Conservation (phyloP, 2,113 vertebrate species). For the Peromyscus polionotus region DNA sequence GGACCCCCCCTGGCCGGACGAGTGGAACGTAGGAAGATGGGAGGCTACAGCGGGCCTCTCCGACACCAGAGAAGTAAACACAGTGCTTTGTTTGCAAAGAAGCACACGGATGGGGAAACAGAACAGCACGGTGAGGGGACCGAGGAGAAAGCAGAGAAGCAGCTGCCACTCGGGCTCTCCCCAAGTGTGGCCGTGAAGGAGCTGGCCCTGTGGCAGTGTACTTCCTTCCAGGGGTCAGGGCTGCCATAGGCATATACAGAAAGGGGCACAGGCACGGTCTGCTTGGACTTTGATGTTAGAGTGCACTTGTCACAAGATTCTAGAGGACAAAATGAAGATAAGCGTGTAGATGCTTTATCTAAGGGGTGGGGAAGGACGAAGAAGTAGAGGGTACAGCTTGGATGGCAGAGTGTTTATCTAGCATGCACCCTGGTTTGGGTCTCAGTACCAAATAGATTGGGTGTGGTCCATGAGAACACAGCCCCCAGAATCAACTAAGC, state of each 20-base stretch:
- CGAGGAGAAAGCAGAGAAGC: neutral
- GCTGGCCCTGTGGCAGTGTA: rapidly evolving
- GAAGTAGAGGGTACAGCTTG: neutral
- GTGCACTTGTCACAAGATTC: neutral
- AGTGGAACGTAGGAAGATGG: neutral
- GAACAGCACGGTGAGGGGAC: neutral
- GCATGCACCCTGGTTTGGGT: neutral
- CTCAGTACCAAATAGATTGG: neutral
- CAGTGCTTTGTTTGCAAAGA: neutral
- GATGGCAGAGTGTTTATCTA: neutral
- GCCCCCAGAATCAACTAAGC: neutral
- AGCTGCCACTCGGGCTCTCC: neutral
- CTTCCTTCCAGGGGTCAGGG: neutral
- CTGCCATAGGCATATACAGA: neutral
- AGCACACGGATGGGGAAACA: neutral
- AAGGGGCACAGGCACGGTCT: neutral
- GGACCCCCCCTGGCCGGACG: neutral
- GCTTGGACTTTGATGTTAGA: neutral
- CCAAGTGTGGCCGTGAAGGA: neutral
- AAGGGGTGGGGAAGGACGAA: neutral
- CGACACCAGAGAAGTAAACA: neutral
- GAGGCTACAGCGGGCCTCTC: neutral
- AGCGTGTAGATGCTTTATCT: neutral
- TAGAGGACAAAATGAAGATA: neutral
- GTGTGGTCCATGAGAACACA: neutral